A percentile compares a stretch with the other conserved stretches of the same genome.
Evolutionary conservation across 2,113 vertebrate species (phyloP).

Genomic region (Pontoporia blainvillei): DNA sequence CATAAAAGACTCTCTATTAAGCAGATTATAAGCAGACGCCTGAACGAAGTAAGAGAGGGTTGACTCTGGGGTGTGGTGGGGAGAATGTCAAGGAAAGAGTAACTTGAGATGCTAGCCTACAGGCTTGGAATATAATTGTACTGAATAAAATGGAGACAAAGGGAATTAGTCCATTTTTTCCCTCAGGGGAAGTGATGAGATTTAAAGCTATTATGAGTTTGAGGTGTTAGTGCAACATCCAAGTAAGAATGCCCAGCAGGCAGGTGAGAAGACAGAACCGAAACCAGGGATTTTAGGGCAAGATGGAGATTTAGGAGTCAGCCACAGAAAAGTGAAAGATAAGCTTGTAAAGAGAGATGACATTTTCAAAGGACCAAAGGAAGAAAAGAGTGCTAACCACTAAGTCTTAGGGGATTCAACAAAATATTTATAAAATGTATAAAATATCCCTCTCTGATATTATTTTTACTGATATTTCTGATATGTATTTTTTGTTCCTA

Average conservation of each 20-base stretch:
- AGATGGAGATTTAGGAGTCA: not conserved
- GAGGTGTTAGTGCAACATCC: not conserved
- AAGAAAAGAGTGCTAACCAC: not conserved
- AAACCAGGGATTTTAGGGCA: not conserved
- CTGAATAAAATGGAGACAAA: not conserved
- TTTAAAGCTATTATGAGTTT: not conserved
- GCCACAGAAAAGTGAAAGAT: not conserved
- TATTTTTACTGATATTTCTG: not conserved
- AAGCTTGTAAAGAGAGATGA: not conserved
- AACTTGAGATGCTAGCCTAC: not conserved
- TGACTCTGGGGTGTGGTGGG: not conserved
- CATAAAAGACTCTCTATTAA: not conserved
- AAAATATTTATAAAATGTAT: not conserved
- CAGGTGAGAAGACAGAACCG: not conserved
- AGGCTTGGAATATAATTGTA: not conserved
- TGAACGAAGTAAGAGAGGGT: not conserved
- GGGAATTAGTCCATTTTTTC: not conserved
- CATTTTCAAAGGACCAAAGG: not conserved
- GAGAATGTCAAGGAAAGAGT: not conserved
- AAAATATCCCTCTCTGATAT: not conserved
- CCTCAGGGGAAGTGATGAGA: not conserved
- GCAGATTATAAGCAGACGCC: not conserved
- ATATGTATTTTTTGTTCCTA: not conserved
- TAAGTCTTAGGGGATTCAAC: not conserved
- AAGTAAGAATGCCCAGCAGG: not conserved